Percentiles rank a stretch among this genome's conserved stretches.
Conservation (phyloP, 2,113 vertebrate genomes). For the Tetrax tetrax region DNA sequence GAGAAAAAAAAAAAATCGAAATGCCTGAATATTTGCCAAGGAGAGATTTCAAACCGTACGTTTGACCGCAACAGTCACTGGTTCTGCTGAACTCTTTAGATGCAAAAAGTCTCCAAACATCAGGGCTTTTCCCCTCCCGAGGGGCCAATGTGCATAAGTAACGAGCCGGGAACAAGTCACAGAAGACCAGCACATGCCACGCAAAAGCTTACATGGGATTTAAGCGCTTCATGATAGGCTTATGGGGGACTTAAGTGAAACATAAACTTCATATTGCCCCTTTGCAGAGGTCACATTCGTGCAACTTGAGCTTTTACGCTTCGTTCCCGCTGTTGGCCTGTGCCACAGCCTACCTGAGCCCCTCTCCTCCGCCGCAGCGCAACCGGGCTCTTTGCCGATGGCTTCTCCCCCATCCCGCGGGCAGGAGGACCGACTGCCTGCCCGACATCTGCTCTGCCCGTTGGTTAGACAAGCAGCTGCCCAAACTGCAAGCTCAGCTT, state of each 20-base stretch:
- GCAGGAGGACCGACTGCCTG: background rate
- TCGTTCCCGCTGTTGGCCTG: background rate
- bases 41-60: background rate
- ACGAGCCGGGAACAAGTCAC: background rate
- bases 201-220: conserved; percentile 49
- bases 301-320: background rate
- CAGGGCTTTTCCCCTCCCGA: conserved; percentile 8
- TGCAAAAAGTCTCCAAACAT: conserved; percentile 2
- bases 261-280: conserved; percentile 35
- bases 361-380: background rate
- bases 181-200: conserved; percentile 11
- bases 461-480: background rate
- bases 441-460: background rate
- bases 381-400: background rate
- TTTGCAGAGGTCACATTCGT: background rate
- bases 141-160: background rate
- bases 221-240: conserved; percentile 36
- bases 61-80: background rate
- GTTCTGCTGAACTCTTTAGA: conserved; percentile 36
- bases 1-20: background rate
- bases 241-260: conserved; percentile 29
- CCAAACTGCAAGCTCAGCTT: background rate
- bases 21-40: conserved; percentile 40
- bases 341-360: background rate
- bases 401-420: background rate